These are phyloP conservation scores for Drosophila neocordata DNA, from an alignment of 1,140 invertebrate genomes.

Conservation along the genomic window DNA sequence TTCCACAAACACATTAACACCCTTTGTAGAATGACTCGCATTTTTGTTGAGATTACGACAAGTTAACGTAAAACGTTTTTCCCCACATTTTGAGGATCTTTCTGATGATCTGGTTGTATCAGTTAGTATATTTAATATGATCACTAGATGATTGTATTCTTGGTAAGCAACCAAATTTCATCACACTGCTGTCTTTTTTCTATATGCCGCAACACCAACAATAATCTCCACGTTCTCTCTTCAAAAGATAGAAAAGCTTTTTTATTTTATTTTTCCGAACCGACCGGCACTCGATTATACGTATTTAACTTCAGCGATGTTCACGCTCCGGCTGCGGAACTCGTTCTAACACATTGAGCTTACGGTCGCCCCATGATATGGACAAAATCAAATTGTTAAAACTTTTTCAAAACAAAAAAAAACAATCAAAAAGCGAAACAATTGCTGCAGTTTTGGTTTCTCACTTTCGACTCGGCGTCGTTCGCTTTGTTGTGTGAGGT, in stretches of 20 bases:
- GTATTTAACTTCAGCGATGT: not conserved
- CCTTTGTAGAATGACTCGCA: not conserved
- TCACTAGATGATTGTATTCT: not conserved
- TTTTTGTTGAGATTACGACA: not conserved
- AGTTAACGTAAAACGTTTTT: not conserved
- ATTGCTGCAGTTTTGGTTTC: not conserved
- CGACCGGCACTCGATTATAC: not conserved
- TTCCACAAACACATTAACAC: not conserved
- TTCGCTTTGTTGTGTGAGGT: conserved; percentile 29
- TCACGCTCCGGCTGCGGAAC: conserved; percentile 26
- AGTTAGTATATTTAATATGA: not conserved
- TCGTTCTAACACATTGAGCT: conserved; percentile 40
- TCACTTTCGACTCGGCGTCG: not conserved
- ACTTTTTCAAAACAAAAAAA: not conserved
- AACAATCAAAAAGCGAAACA: not conserved
- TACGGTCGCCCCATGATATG: conserved; percentile 21
- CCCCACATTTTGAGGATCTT: not conserved
- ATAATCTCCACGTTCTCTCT: not conserved
- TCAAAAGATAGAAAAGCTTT: not conserved
- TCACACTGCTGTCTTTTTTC: not conserved
- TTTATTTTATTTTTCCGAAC: not conserved
- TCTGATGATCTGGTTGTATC: not conserved
- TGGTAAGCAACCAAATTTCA: not conserved
- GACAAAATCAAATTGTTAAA: conserved; percentile 3
- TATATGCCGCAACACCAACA: not conserved